Conservation (phyloP, 2,888 invertebrate genomes). For the Globia sparganii region DNA sequence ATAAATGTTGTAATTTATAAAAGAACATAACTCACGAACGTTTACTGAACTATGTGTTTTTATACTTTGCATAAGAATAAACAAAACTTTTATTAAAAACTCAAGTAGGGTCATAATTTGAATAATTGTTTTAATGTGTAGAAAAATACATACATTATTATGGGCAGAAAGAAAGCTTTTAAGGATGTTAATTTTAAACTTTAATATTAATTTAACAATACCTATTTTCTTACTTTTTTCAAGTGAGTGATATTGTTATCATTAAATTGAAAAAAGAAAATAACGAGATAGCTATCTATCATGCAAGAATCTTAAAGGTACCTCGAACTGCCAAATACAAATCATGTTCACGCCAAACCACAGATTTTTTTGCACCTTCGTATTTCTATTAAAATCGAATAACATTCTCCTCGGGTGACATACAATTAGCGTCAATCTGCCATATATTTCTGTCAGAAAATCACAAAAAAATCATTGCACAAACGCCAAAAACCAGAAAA, state of each 20-base stretch:
- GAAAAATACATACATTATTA: background rate
- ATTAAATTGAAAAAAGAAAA: background rate
- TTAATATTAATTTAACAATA: too few relatives aligned
- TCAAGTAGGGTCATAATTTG: background rate
- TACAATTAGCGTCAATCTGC: background rate
- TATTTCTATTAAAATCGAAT: slow-evolving; percentile 6
- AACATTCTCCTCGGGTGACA: slow-evolving; percentile 17
- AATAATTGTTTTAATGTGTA: slow-evolving; percentile 16
- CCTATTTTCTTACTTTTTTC: background rate
- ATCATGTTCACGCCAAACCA: background rate
- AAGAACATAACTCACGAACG: slow-evolving; percentile 64
- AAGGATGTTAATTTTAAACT: background rate
- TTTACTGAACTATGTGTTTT: slow-evolving; percentile 29
- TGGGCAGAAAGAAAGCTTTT: background rate
- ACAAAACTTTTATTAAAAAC: slow-evolving; percentile 3
- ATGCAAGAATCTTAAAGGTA: background rate
- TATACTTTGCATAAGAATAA: slow-evolving; percentile 6
- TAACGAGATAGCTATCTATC: background rate
- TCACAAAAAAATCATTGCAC: slow-evolving; percentile 23
- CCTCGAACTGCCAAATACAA: background rate
- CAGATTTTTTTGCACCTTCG: background rate
- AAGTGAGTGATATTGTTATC: background rate
- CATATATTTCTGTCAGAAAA: slow-evolving; percentile 3
- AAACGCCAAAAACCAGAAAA: slow-evolving; percentile 22
- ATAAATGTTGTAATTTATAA: slow-evolving; percentile 66